Conservation (phyloP, 2,113 vertebrate species). For the Dolichallabes microphthalmus region DNA sequence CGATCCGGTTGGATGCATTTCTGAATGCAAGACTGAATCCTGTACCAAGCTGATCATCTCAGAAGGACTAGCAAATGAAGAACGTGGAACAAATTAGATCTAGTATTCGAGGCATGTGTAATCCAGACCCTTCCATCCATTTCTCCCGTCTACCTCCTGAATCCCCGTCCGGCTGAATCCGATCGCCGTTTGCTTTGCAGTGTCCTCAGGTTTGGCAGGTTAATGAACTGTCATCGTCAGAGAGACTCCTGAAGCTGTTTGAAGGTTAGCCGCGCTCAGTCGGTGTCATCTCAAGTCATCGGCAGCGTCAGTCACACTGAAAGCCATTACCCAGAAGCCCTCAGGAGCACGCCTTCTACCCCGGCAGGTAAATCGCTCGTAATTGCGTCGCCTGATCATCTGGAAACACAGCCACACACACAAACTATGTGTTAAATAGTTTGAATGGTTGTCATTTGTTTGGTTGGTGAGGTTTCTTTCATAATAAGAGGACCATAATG, state of each 20-base stretch:
- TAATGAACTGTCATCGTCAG: constrained; percentile 55
- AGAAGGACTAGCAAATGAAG: background rate
- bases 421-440: background rate
- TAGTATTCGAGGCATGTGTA: background rate
- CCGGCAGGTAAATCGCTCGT: constrained; percentile 44
- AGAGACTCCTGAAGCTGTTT: constrained; percentile 39
- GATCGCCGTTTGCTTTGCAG: constrained; percentile 45
- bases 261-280: constrained; percentile 47
- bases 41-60: background rate
- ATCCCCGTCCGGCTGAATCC: constrained; percentile 27
- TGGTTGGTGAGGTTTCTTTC: background rate
- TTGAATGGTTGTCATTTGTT: no score
- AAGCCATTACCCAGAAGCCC: constrained; percentile 57
- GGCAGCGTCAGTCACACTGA: constrained; percentile 52
- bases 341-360: constrained; percentile 39
- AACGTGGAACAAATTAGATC: background rate
- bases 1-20: background rate
- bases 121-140: background rate
- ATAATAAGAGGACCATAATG: background rate
- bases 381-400: constrained; percentile 42
- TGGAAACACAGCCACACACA: constrained; percentile 4
- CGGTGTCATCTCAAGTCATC: constrained; percentile 53
- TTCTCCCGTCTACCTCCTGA: background rate
- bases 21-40: background rate
- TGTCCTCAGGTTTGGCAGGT: constrained; percentile 46